A percentile compares a stretch with the other conserved stretches of the same genome.
These are phyloP conservation scores for Tachina fera DNA, from an alignment of 2,888 invertebrate genomes.

Conservation along the genomic window DNA sequence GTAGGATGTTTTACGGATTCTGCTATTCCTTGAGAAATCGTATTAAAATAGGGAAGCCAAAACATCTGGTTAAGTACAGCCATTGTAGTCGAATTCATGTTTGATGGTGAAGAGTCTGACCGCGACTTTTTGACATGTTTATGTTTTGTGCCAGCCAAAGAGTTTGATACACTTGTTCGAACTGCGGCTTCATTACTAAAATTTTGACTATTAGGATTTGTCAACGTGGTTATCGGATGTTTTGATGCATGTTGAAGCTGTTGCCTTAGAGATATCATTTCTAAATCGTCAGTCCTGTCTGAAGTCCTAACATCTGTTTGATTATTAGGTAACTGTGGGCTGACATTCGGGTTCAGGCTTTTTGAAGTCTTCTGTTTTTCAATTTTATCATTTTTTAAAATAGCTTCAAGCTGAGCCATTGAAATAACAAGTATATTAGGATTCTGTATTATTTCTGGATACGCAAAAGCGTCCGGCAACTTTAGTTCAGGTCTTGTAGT, in stretches of 20 bases:
- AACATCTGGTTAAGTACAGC: constrained; percentile 89
- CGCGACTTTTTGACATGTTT: constrained; percentile 61
- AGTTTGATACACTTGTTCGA: background rate
- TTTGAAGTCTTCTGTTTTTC: constrained; percentile 57
- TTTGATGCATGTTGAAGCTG: constrained; percentile 28
- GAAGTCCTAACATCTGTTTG: constrained; percentile 11
- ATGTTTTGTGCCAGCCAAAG: constrained; percentile 9
- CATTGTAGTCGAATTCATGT: constrained; percentile 88
- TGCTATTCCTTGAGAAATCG: constrained; percentile 84
- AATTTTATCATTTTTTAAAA: constrained; percentile 84
- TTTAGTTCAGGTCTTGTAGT: constrained; percentile 89
- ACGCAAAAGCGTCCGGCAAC: constrained; percentile 89
- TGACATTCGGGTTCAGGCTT: background rate
- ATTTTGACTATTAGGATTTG: background rate
- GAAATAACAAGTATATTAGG: constrained; percentile 91
- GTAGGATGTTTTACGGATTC: constrained; percentile 80
- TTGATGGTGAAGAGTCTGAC: constrained; percentile 83
- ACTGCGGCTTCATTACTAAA: background rate
- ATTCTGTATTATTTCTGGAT: constrained; percentile 89
- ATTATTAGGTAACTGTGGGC: background rate
- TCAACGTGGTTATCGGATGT: constrained; percentile 12
- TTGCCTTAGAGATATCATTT: constrained; percentile 8
- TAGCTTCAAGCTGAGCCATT: constrained; percentile 88
- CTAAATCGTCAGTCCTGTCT: constrained; percentile 20
- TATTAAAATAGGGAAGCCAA: constrained; percentile 87